phyloP scores from a whole-genome alignment of 2,888 invertebrate species.

The Hirtodrosophila histrioides region DNA sequence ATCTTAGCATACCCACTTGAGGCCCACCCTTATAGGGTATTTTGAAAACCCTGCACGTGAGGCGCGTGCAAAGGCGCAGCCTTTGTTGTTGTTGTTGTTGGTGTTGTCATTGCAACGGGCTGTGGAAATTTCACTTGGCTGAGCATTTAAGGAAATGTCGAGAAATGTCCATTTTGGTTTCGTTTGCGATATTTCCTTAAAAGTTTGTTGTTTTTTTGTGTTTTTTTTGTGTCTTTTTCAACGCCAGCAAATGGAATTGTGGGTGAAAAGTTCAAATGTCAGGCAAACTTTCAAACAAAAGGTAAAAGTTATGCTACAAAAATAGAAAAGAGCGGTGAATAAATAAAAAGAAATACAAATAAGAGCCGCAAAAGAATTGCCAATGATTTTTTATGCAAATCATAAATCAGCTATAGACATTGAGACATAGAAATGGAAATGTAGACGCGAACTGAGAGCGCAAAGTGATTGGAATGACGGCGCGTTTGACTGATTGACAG shows the following conservation, averaged over 20 bases:
- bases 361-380: slow-evolving; percentile 66
- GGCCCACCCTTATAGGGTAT: slow-evolving; percentile 22
- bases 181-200: slow-evolving; percentile 69
- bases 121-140: slow-evolving; percentile 74
- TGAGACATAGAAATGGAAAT: slow-evolving; percentile 67
- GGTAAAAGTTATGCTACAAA: slow-evolving; percentile 67
- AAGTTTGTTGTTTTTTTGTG: slow-evolving; percentile 25
- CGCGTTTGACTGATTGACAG: slow-evolving; percentile 69
- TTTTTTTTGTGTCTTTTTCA: slow-evolving; percentile 36
- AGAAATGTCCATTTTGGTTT: slow-evolving; percentile 79
- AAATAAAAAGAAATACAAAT: slow-evolving; percentile 43
- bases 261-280: slow-evolving; percentile 83
- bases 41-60: slow-evolving; percentile 49
- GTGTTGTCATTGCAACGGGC: slow-evolving; percentile 13
- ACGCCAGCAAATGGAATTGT: slow-evolving; percentile 71
- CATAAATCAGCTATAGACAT: slow-evolving; percentile 71
- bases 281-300: slow-evolving; percentile 71
- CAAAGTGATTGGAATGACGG: slow-evolving; percentile 75
- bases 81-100: slow-evolving; percentile 49
- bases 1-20: slow-evolving; percentile 3
- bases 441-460: slow-evolving; percentile 49
- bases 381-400: slow-evolving; percentile 79
- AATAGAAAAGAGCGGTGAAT: not conserved
- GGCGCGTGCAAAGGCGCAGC: slow-evolving; percentile 70
- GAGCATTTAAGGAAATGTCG: slow-evolving; percentile 81